A percentile compares a stretch with the other conserved stretches of the same genome.
phyloP scores from a whole-genome alignment of 2,113 vertebrate species.

The Sceloporus tristichus region DNA sequence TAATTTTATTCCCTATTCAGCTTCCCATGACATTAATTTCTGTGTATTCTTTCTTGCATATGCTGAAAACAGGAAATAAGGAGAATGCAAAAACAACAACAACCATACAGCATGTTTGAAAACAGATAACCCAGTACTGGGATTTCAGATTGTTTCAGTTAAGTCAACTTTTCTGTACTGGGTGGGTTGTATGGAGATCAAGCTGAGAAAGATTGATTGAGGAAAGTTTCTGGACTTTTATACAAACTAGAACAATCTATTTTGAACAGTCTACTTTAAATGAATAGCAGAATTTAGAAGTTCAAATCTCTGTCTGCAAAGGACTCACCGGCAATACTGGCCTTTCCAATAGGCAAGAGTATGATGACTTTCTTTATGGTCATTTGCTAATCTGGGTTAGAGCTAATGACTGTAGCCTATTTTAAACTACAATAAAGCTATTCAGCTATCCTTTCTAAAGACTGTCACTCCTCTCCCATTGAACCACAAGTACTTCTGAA shows the following conservation, averaged over 20 bases:
- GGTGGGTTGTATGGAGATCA: not conserved
- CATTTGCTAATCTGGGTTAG: not conserved
- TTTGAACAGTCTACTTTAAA: not conserved
- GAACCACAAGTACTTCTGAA: not conserved
- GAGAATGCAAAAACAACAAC: not conserved
- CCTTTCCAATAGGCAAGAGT: not conserved
- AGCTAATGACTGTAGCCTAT: not conserved
- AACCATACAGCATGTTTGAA: not conserved
- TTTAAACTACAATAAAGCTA: not conserved
- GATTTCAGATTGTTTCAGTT: not conserved
- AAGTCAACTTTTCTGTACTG: not conserved
- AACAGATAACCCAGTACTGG: not conserved
- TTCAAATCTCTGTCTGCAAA: not conserved
- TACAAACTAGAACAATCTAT: not conserved
- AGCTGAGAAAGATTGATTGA: not conserved
- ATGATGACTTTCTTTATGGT: not conserved
- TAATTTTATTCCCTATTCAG: constrained; percentile 12
- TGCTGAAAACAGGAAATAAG: constrained; percentile 3
- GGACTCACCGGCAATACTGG: not conserved
- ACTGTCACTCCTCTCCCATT: not conserved
- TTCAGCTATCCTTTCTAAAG: not conserved
- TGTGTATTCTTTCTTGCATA: fast-evolving
- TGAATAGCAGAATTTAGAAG: not conserved
- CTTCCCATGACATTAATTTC: constrained; percentile 32
- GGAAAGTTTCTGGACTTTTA: not conserved